Evolutionary conservation across 2,797 vertebrate species (phyloP).

Genomic region (Sebastes itinus): DNA sequence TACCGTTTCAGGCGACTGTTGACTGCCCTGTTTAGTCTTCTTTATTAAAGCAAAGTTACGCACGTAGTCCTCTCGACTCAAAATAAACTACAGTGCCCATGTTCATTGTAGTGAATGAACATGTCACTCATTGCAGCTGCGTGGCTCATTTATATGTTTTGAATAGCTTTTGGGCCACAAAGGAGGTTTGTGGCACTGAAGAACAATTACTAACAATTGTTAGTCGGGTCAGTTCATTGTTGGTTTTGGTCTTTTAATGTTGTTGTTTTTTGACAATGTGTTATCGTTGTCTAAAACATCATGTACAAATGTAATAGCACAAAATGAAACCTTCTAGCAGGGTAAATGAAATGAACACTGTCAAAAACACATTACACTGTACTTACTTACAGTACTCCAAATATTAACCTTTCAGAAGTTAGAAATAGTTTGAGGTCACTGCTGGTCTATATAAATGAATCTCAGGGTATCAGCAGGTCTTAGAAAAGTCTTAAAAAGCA

Average conservation of each 20-base stretch:
- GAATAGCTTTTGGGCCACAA: too few species aligned
- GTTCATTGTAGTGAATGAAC: background rate
- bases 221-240: background rate
- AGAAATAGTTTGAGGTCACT: background rate
- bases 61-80: background rate
- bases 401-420: background rate
- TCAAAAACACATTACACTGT: too few species aligned
- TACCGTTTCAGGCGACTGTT: background rate
- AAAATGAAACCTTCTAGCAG: background rate
- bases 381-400: background rate
- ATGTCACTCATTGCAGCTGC: background rate
- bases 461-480: background rate
- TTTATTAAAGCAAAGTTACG: background rate
- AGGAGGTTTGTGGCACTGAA: background rate
- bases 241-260: background rate
- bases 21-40: background rate
- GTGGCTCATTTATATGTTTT: background rate
- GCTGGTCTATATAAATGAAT: background rate
- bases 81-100: too few species aligned
- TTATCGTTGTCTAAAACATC: background rate
- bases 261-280: background rate
- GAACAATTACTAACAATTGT: background rate
- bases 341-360: background rate
- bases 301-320: background rate
- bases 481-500: background rate